These are phyloP conservation scores for Lepus oiostolus DNA, from an alignment of 2,797 vertebrate species.

Conservation along the genomic window DNA sequence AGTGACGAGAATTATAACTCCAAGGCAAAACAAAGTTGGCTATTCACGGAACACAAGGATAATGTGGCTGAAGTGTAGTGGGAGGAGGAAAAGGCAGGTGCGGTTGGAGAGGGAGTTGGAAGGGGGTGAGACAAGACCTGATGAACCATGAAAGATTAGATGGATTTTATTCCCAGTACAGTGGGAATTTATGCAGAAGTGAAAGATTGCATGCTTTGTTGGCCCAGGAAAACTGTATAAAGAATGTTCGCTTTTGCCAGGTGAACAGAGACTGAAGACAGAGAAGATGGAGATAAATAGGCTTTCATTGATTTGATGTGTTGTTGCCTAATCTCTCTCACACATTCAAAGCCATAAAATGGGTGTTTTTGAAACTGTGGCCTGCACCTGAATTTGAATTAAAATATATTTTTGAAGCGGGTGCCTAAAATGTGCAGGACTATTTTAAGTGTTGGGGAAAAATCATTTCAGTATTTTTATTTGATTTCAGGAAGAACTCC, in stretches of 20 bases:
- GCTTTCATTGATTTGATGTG: background rate
- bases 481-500: background rate
- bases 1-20: background rate
- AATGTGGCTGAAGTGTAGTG: background rate
- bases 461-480: slow-evolving; percentile 15
- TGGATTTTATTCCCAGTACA: background rate
- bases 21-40: background rate
- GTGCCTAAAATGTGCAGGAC: background rate
- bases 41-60: background rate
- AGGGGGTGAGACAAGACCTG: background rate
- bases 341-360: background rate
- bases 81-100: background rate
- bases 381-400: background rate
- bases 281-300: background rate
- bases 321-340: background rate
- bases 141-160: background rate
- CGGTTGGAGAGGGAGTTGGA: background rate
- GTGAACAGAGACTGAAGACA: background rate
- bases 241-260: background rate
- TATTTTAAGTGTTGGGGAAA: slow-evolving; percentile 14
- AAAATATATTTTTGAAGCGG: slow-evolving; percentile 19
- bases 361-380: background rate
- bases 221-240: background rate
- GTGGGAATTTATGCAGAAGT: background rate
- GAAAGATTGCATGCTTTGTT: background rate